Evolutionary conservation across 30 jellyfish, hydroid and myxozoan genomes (phyloP), one percentile per base, ranked within the genome.

Genomic region (Mastigias papua): DNA sequence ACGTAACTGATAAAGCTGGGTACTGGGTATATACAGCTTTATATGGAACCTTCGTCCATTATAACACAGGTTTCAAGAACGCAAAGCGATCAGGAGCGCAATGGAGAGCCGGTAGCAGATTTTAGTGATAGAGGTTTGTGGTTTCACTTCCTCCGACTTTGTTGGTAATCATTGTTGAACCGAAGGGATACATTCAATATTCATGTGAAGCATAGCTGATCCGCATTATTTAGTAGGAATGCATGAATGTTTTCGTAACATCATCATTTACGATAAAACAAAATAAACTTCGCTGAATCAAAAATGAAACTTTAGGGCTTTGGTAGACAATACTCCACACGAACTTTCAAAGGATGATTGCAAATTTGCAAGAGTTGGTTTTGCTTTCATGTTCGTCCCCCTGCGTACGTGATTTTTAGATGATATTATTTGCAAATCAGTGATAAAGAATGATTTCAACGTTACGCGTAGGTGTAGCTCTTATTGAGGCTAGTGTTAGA

Each of bases 1-100:
- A 60, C 10, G 48, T 13, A 28, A 73, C 37, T 54, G 63, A 92
- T 91, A 66, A 93, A 73, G 89, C 98, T 93, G 98, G 98, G 90
- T 87, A 31, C 95, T 11, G 48, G 94, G 73, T 88, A 93, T 69
- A 85, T 71, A 78, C 96, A 78, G 86, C 96, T 93, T 74, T 97
- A 87, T 80, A 93, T 93, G 98, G 98, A 93, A 90, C 88, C 95
- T 26, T 84, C 98, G 96, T 93, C 98, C 95, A 93, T 93, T 72
- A 93, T 93, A 81, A 93, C 98, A 32, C 98, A 93, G 83, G 98
- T 93, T 67, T 74, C 93, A 77, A 78, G 63, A 78, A 73, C 93
- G 81, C 93, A 88, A 69, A 86, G 96, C 82, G 95, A 88, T 81
- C 93, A 77, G 65, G 91, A 88, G 22, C 81, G 93, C 80, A 86